phyloP scores from a whole-genome alignment of 2,888 invertebrate genomes.

The Deladenus siricidicola region DNA sequence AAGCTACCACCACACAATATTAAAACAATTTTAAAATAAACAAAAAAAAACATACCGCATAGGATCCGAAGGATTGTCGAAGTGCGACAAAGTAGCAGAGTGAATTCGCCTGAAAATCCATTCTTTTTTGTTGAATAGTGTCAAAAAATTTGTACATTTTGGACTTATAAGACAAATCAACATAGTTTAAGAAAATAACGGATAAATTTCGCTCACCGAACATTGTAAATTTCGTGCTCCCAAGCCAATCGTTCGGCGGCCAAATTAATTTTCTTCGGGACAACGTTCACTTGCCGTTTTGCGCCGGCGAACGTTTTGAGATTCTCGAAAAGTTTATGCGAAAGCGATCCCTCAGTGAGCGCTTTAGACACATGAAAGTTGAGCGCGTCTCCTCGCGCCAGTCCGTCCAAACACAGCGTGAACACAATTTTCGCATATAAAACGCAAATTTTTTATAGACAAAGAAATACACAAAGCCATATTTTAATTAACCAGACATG shows the following conservation, averaged over 20 bases:
- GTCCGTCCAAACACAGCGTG: slow-evolving; percentile 43
- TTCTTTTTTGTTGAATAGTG: no score
- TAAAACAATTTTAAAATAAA: background rate
- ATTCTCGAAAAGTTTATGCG: slow-evolving; percentile 54
- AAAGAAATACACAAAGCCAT: no score
- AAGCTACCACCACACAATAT: background rate
- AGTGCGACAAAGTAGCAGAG: slow-evolving; percentile 78
- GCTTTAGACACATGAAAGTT: slow-evolving; percentile 92
- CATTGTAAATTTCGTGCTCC: slow-evolving; percentile 95
- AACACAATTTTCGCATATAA: slow-evolving; percentile 39
- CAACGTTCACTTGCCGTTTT: slow-evolving; percentile 29
- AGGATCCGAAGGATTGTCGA: slow-evolving; percentile 57
- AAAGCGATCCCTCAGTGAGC: slow-evolving; percentile 71
- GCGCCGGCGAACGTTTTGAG: slow-evolving; percentile 24
- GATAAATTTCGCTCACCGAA: no score
- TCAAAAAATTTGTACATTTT: no score
- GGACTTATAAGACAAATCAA: no score
- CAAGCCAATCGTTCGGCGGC: slow-evolving; percentile 74
- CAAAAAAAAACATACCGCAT: slow-evolving; percentile 39
- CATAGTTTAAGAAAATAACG: no score
- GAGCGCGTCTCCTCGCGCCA: slow-evolving; percentile 56
- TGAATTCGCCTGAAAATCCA: no score
- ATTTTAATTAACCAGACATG: no score
- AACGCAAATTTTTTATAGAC: background rate
- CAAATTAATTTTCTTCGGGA: slow-evolving; percentile 89